These are phyloP conservation scores for Zaprionus vittiger DNA, from an alignment of 1,140 invertebrate species.

Conservation along the genomic window DNA sequence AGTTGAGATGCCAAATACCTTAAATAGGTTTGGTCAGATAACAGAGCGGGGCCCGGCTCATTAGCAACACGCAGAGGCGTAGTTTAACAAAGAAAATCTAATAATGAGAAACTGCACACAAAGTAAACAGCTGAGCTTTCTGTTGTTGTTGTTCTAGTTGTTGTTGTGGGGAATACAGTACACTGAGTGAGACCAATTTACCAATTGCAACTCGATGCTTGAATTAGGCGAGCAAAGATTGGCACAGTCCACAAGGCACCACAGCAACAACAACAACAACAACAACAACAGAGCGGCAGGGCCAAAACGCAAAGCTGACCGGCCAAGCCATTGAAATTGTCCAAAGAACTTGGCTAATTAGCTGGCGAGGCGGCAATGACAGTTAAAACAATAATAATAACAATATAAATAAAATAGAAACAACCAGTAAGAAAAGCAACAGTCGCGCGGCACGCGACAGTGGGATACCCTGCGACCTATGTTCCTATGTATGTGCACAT, in stretches of 20 bases:
- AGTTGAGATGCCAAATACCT: background rate
- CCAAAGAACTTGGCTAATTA: conserved; percentile 37
- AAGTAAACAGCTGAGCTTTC: conserved; percentile 26
- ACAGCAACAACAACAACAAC: conserved; percentile 1
- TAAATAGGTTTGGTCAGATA: conserved; percentile 8
- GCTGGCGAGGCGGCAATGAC: conserved; percentile 10
- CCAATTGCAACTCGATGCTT: conserved; percentile 9
- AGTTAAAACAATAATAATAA: conserved; percentile 2
- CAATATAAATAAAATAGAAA: background rate
- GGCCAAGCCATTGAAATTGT: conserved; percentile 28
- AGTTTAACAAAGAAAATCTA: conserved; percentile 41
- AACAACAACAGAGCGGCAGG: background rate
- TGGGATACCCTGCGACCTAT: too few relatives aligned
- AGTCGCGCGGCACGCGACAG: too few relatives aligned
- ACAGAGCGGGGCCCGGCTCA: conserved; percentile 33
- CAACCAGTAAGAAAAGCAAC: background rate
- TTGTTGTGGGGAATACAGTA: conserved; percentile 2
- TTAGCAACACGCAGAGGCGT: conserved; percentile 66
- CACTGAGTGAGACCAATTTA: conserved; percentile 12
- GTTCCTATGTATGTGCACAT: too few relatives aligned
- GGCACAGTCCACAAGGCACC: background rate
- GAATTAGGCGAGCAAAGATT: conserved; percentile 1
- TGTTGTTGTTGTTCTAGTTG: background rate
- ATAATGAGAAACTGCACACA: conserved; percentile 44
- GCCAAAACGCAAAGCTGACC: background rate